Evolutionary conservation across 2,113 vertebrate genomes (phyloP).

Genomic region (Pterocles burchelli): DNA sequence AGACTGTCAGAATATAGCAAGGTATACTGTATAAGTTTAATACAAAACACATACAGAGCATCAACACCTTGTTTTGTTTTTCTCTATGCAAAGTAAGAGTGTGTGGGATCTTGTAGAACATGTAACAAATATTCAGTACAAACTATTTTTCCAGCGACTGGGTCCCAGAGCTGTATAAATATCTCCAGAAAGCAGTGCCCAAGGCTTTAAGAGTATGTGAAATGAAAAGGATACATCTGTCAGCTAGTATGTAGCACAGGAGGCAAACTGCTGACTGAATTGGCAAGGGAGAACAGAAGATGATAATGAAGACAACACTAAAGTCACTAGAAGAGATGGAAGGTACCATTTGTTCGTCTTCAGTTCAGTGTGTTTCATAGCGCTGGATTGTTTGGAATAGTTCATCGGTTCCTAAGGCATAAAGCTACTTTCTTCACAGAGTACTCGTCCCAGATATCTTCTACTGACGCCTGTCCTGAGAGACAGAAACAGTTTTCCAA

Average conservation of each 20-base stretch:
- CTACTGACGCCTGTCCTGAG: neutral
- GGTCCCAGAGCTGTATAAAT: conserved; percentile 44
- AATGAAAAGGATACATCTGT: conserved; percentile 60
- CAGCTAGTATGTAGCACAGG: conserved; percentile 25
- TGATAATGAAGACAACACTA: conserved; percentile 44
- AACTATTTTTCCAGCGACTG: conserved; percentile 47
- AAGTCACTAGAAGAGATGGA: conserved; percentile 44
- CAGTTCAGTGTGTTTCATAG: conserved; percentile 11
- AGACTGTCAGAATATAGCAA: neutral
- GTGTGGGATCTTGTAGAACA: conserved; percentile 48
- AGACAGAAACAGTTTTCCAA: conserved; percentile 33
- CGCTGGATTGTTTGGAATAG: neutral
- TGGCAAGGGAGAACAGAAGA: conserved; percentile 22
- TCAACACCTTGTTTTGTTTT: neutral
- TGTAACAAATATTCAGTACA: conserved; percentile 64
- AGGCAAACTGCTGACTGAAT: conserved; percentile 49
- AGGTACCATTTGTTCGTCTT: conserved; percentile 34
- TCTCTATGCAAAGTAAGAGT: conserved; percentile 20
- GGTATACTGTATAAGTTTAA: neutral
- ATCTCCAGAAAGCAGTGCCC: conserved; percentile 43
- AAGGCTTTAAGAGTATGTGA: conserved; percentile 57
- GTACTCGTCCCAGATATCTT: neutral
- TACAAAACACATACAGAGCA: conserved; percentile 18
- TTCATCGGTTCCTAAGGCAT: neutral
- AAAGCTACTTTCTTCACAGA: conserved; percentile 14